Conservation (phyloP, 2,113 vertebrate species). For the Oceanites oceanicus region DNA sequence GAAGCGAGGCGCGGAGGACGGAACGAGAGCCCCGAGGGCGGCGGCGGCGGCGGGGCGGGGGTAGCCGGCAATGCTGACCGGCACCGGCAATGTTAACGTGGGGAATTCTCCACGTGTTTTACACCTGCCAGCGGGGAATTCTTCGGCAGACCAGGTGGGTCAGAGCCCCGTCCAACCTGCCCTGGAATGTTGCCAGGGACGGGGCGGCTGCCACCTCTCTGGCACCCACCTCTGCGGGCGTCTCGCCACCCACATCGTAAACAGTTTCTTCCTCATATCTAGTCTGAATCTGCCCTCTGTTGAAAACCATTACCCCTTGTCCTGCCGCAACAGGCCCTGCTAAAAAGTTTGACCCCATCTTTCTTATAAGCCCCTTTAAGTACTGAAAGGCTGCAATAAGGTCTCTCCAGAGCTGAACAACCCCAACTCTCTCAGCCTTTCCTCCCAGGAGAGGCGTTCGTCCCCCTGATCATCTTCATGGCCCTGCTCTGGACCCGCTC, state of each 20-base stretch:
- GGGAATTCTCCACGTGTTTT: no score
- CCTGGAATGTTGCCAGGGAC: no score
- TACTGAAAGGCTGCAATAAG: no score
- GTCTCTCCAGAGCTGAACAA: no score
- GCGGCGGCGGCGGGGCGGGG: neutral
- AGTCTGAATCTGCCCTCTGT: neutral
- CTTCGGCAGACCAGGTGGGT: no score
- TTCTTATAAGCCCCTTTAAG: neutral
- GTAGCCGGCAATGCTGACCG: no score
- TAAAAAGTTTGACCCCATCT: neutral
- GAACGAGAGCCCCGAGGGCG: no score
- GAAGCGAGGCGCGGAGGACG: neutral
- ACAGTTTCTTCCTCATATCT: neutral
- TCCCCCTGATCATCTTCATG: neutral
- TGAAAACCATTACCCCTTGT: neutral
- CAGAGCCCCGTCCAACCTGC: no score
- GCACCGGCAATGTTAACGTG: no score
- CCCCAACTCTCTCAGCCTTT: neutral
- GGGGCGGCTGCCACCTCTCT: no score
- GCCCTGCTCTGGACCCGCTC: neutral
- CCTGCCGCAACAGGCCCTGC: neutral
- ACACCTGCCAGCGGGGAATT: no score
- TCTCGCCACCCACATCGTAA: neutral
- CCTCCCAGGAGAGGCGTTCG: neutral
- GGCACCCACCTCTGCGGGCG: no score